Conservation (phyloP, 1,140 invertebrate genomes). For the Calycopis cecrops region DNA sequence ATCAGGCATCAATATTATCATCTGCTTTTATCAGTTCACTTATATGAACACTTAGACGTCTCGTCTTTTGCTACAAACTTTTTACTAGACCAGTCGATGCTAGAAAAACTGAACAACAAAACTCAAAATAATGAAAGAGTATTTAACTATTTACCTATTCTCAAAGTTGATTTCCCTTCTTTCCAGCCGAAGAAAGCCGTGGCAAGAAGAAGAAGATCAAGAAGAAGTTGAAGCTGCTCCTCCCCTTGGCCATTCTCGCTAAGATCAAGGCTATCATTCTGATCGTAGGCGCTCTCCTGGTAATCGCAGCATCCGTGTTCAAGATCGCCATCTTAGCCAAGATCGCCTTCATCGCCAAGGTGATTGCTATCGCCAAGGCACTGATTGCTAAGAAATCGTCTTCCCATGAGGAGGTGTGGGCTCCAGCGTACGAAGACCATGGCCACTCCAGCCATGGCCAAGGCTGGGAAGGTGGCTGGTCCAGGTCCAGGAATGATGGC, state of each 20-base stretch:
- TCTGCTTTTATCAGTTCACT: too few relatives aligned
- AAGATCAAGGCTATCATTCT: constrained; percentile 55
- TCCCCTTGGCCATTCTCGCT: constrained; percentile 51
- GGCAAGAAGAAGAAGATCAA: constrained; percentile 67
- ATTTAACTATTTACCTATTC: not conserved
- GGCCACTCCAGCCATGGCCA: constrained; percentile 46
- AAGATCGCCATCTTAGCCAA: constrained; percentile 59
- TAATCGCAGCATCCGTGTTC: constrained; percentile 60
- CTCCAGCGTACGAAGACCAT: constrained; percentile 74
- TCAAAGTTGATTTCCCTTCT: constrained; percentile 10
- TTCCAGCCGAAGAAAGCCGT: constrained; percentile 53
- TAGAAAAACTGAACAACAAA: too few relatives aligned
- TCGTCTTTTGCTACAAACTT: not conserved
- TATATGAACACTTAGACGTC: too few relatives aligned
- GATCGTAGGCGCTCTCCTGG: constrained; percentile 39
- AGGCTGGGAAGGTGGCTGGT: constrained; percentile 75
- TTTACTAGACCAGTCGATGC: not conserved
- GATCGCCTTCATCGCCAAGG: constrained; percentile 61
- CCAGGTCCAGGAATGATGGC: constrained; percentile 73
- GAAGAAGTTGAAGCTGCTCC: constrained; percentile 61
- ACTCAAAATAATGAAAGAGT: too few relatives aligned
- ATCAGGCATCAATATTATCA: too few relatives aligned
- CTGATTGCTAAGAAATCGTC: constrained; percentile 81
- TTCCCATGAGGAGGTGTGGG: constrained; percentile 82
- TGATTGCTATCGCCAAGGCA: constrained; percentile 53